These are phyloP conservation scores for Ficedula albicollis DNA, from an alignment of 2,797 vertebrate species.

Conservation along the genomic window DNA sequence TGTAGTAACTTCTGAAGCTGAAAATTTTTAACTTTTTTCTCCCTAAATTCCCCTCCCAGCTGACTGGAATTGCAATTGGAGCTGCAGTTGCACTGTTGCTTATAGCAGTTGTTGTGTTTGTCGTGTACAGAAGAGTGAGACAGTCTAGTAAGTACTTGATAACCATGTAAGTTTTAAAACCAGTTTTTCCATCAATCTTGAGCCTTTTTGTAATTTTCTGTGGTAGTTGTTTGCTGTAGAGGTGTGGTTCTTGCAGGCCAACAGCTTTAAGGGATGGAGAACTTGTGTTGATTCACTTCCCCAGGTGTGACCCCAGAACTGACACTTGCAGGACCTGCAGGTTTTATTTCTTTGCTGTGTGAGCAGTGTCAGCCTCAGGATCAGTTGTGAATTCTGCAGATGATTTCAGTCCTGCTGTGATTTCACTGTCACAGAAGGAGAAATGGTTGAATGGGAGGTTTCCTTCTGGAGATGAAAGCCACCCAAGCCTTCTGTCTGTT, in stretches of 20 bases:
- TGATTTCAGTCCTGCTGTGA: not conserved
- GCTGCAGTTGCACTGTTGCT: constrained; percentile 74
- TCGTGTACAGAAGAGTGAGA: constrained; percentile 82
- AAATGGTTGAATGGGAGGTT: not conserved
- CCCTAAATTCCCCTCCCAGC: constrained; percentile 63
- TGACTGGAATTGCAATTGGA: constrained; percentile 83
- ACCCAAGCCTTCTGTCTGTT: not conserved
- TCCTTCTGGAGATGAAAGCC: not conserved
- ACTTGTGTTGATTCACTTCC: not conserved
- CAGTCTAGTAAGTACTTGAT: constrained; percentile 81
- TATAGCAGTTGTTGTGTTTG: constrained; percentile 77
- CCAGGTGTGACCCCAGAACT: not conserved
- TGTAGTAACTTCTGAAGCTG: not conserved
- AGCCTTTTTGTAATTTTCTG: not conserved
- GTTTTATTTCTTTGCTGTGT: not conserved
- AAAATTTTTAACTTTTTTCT: not conserved
- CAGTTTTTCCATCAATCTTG: not conserved
- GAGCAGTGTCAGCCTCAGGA: not conserved
- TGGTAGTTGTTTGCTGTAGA: not conserved
- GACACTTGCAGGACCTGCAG: not conserved
- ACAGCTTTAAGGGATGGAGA: not conserved
- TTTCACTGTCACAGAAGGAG: not conserved
- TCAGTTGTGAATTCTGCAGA: not conserved
- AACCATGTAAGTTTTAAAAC: not conserved
- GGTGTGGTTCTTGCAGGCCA: not conserved